Percentiles rank a stretch among this genome's conserved stretches.
phyloP scores from a whole-genome alignment of 2,888 invertebrate genomes.

The Steinernema scapterisci region DNA sequence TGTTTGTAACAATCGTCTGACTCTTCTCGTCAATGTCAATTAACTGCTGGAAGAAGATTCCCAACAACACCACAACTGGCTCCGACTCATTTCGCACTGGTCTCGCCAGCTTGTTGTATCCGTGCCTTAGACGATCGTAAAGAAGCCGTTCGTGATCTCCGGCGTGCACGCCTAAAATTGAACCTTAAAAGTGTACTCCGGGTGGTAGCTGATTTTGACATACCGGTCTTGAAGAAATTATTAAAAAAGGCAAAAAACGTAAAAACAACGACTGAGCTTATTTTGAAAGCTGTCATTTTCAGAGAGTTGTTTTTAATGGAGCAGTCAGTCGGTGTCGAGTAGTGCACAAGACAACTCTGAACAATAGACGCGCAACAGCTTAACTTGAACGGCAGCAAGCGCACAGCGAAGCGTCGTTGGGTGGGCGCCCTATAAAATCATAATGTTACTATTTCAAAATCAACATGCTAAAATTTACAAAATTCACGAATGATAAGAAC shows the following conservation, averaged over 20 bases:
- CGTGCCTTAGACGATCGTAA: constrained; percentile 68
- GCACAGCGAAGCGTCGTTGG: too few species aligned
- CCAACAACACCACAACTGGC: constrained; percentile 69
- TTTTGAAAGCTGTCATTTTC: constrained; percentile 25
- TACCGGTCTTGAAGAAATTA: not conserved
- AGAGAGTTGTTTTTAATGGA: not conserved
- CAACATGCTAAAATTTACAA: too few species aligned
- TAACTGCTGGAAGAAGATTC: constrained; percentile 70
- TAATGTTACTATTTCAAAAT: too few species aligned
- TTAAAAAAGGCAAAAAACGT: not conserved
- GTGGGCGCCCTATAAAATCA: too few species aligned
- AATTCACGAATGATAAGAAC: too few species aligned
- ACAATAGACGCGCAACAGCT: not conserved
- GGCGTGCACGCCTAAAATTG: constrained; percentile 52
- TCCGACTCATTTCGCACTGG: constrained; percentile 69
- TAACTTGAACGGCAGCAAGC: not conserved
- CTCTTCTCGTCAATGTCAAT: constrained; percentile 86
- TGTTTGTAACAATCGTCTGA: constrained; percentile 96
- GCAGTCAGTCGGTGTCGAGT: not conserved
- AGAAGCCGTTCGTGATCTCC: constrained; percentile 68
- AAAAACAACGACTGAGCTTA: not conserved
- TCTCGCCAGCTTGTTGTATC: constrained; percentile 69
- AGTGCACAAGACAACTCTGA: not conserved
- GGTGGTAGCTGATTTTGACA: not conserved
- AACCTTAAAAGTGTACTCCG: not conserved